A percentile compares a stretch with the other conserved stretches of the same genome.
These are phyloP conservation scores for Pseudopleuronectes americanus DNA, from an alignment of 2,797 vertebrate species.

Conservation along the genomic window DNA sequence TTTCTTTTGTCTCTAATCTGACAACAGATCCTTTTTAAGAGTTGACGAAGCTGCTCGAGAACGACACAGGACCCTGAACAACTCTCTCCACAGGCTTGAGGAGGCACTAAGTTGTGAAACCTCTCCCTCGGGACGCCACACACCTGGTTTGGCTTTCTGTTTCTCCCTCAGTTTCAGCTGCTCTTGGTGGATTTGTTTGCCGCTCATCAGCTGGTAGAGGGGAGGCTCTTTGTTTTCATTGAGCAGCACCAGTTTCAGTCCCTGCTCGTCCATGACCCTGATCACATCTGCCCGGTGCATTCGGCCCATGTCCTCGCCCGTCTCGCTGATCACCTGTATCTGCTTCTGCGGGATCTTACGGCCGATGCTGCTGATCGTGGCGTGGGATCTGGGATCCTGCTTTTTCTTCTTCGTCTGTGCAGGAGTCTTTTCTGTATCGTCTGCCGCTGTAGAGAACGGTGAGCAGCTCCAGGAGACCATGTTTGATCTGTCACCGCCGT, in stretches of 20 bases:
- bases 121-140: slow-evolving; percentile 13
- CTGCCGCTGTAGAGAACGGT: slow-evolving; percentile 69
- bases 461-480: slow-evolving; percentile 41
- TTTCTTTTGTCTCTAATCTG: too few species aligned
- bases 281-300: slow-evolving; percentile 88
- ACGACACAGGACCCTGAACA: too few species aligned
- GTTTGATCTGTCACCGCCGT: slow-evolving; percentile 14
- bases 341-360: slow-evolving; percentile 86
- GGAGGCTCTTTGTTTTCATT: slow-evolving; percentile 83
- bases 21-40: too few species aligned
- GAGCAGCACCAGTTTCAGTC: slow-evolving; percentile 87
- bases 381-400: slow-evolving; percentile 35
- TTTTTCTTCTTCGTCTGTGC: slow-evolving; percentile 61
- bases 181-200: slow-evolving; percentile 90
- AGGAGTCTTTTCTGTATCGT: slow-evolving; percentile 25
- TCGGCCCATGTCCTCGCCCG: slow-evolving; percentile 86
- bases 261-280: slow-evolving; percentile 84
- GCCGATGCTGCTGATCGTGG: slow-evolving; percentile 82
- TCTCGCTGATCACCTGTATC: slow-evolving; percentile 84
- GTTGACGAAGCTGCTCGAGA: too few species aligned
- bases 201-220: slow-evolving; percentile 90
- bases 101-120: neutral
- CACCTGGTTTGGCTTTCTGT: slow-evolving; percentile 86
- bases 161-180: slow-evolving; percentile 85
- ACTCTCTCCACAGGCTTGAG: neutral